Evolutionary conservation across 2,888 invertebrate genomes (phyloP), one percentile per base, ranked within the genome.

Genomic region (Phyto melanocephala): DNA sequence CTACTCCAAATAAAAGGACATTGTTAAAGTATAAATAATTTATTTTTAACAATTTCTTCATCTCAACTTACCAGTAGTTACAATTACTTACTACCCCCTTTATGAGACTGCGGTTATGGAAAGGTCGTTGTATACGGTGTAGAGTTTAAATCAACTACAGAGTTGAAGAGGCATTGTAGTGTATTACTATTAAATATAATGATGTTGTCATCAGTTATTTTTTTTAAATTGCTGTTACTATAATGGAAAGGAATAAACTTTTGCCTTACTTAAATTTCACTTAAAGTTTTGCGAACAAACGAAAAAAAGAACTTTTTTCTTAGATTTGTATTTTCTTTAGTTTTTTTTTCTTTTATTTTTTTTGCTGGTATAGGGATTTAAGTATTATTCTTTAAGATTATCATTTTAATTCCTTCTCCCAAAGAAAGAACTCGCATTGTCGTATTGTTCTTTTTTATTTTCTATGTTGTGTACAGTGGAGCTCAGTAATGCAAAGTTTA

Each of bases 141-240:
- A 28, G 28, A 5, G 3, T 6, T 28, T 28, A 28, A 5, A 5
- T 28, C 6, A 42, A 70, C 10, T 62, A 24, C 6, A 60, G n/a
- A 56, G 63, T 56, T 65, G 15, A 72, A 20, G 10, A 50, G 17
- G 11, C n/a, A 37, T 0, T 42, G n/a, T 1, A 7, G 10, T 58
- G 11, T 47, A 20, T 2, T n/a, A 28, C 28, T 28, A 28, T 6
- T 5, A 20, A 40, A 37, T 54, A 45, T 76, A 71, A 71, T 71
- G 45, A 81, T 60, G 71, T 60, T 76, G 80, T 71, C 67, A 81
- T 60, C 60, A 67, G 65, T 65, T 67, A 54, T 71, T 71, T 47
- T 6, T 45, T 11, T 45, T 15, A 56, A 28, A 56, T 47, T 13
- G 50, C 20, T n/a, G 37, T 11, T 35, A 35, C 22, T 62, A 35